A percentile compares a stretch with the other conserved stretches of the same genome.
phyloP scores from a whole-genome alignment of 2,113 vertebrate species.

The Gambusia holbrooki region DNA sequence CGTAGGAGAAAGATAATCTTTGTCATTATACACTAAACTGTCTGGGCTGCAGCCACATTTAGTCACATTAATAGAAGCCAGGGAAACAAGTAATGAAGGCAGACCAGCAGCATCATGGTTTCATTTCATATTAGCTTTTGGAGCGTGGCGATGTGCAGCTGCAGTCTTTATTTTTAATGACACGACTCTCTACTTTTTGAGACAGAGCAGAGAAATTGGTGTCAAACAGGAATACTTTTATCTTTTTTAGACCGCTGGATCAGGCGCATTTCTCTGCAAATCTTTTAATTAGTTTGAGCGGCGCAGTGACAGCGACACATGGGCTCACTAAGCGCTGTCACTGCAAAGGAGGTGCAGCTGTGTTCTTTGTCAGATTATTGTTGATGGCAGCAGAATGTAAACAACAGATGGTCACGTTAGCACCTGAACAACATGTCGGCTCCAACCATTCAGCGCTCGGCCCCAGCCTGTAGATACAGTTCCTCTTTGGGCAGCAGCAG shows the following conservation, averaged over 20 bases:
- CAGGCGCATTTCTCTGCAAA: not conserved
- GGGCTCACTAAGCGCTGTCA: slow-evolving; percentile 1
- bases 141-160: not conserved
- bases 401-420: slow-evolving; percentile 64
- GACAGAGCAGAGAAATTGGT: not conserved
- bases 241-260: not conserved
- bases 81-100: not conserved
- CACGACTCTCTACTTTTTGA: not conserved
- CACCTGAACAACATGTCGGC: slow-evolving; percentile 48
- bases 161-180: not conserved
- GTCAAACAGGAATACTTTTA: not conserved
- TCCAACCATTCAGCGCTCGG: slow-evolving; percentile 10
- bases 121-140: not conserved
- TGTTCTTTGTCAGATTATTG: slow-evolving; percentile 58
- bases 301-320: slow-evolving; percentile 9
- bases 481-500: slow-evolving; percentile 3
- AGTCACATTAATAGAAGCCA: not conserved
- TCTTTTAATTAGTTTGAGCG: slow-evolving; percentile 19
- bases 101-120: not conserved
- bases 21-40: not conserved
- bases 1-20: not conserved
- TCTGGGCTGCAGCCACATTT: not conserved
- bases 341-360: slow-evolving; percentile 32
- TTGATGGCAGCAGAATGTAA: slow-evolving; percentile 56
- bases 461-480: slow-evolving; percentile 9